These are phyloP conservation scores for Vombatus ursinus DNA, from an alignment of 2,113 vertebrate species.

Conservation along the genomic window DNA sequence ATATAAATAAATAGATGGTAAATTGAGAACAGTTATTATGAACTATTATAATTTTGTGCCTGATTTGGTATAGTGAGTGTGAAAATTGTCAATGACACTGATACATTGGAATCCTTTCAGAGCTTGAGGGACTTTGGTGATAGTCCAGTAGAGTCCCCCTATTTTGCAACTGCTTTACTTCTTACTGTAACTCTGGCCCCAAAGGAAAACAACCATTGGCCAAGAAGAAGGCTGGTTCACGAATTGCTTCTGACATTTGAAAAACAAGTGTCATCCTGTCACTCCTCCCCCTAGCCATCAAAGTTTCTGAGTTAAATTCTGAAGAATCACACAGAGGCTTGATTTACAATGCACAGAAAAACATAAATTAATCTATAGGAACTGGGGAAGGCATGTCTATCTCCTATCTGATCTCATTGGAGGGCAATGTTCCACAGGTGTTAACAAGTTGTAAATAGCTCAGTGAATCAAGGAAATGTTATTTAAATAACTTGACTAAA, in stretches of 20 bases:
- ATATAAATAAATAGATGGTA: not conserved
- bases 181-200: not conserved
- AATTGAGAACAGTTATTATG: not conserved
- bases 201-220: not conserved
- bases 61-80: not conserved
- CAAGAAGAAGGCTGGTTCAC: not conserved
- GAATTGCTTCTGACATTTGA: not conserved
- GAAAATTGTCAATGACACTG: not conserved
- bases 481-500: not conserved
- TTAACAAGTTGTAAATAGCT: not conserved
- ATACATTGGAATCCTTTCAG: not conserved
- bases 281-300: not conserved
- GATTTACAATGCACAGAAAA: not conserved
- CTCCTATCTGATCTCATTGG: not conserved
- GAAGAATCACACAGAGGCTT: conserved; percentile 2
- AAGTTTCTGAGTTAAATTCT: not conserved
- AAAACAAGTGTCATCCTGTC: not conserved
- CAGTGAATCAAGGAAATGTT: not conserved
- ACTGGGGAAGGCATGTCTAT: not conserved
- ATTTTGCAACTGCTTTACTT: not conserved
- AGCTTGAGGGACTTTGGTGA: not conserved
- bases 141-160: not conserved
- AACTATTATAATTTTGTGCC: not conserved
- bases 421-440: not conserved
- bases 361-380: conserved; percentile 8